phyloP scores from a whole-genome alignment of 2,797 vertebrate species.

The Poecilia gillii region DNA sequence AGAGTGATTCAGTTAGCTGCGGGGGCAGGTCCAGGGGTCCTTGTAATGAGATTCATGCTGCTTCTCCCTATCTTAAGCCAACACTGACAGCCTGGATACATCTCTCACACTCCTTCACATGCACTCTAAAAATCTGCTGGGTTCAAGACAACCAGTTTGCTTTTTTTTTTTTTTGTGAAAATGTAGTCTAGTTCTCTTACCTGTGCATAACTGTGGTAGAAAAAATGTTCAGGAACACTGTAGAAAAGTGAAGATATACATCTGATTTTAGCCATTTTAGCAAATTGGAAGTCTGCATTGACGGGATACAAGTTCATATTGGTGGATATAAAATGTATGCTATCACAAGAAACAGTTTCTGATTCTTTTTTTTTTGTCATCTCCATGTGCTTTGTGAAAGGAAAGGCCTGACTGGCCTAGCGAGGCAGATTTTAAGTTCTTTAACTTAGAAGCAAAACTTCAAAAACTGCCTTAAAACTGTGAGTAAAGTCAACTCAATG shows the following conservation, averaged over 20 bases:
- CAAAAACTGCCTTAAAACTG: not conserved
- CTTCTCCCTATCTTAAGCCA: constrained; percentile 75
- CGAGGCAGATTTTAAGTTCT: not conserved
- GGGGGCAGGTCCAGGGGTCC: constrained; percentile 70
- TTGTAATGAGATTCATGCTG: constrained; percentile 79
- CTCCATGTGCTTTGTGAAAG: not conserved
- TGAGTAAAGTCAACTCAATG: not conserved
- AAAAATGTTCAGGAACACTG: not conserved
- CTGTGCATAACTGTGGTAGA: no score
- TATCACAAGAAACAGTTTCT: not conserved
- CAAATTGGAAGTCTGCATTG: not conserved
- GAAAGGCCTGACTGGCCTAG: not conserved
- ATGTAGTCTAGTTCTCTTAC: not conserved
- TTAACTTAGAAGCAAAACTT: not conserved
- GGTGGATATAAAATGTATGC: not conserved
- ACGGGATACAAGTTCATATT: not conserved
- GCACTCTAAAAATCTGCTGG: not conserved
- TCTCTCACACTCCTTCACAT: constrained; percentile 36
- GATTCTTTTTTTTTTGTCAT: not conserved
- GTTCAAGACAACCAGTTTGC: not conserved
- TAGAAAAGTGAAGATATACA: not conserved
- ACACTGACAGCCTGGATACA: constrained; percentile 70
- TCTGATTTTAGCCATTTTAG: not conserved
- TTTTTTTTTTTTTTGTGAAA: constrained; percentile 1
- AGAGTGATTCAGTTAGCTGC: constrained; percentile 79